Evolutionary conservation across 2,888 invertebrate species (phyloP).

Genomic region (Alentia gelatinosa): DNA sequence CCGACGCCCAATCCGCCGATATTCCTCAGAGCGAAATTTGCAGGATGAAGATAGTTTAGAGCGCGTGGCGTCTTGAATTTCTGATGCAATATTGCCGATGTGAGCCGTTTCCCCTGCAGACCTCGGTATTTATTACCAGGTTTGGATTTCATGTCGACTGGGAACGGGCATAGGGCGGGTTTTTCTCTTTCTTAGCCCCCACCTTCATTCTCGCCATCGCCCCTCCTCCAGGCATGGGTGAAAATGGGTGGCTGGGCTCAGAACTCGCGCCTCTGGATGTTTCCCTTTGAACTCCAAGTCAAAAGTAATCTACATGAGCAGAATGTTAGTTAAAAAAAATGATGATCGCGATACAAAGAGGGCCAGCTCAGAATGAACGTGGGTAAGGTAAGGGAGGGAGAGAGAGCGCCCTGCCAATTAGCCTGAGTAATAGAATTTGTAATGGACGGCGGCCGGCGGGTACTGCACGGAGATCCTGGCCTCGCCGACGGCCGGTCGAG

Average conservation of each 20-base stretch:
- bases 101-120: neutral
- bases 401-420: neutral
- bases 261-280: neutral
- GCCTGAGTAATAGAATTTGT: conserved; percentile 22
- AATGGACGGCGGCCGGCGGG: neutral
- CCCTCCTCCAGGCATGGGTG: neutral
- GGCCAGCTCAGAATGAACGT: neutral
- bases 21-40: neutral
- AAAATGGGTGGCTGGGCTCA: neutral
- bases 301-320: conserved; percentile 22
- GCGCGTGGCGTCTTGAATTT: neutral
- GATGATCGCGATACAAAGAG: neutral
- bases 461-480: neutral
- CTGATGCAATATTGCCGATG: conserved; percentile 3
- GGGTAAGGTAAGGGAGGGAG: neutral
- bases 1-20: neutral
- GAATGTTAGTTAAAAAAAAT: neutral
- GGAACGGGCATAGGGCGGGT: neutral
- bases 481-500: neutral
- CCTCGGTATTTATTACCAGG: neutral
- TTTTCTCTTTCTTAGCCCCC: neutral
- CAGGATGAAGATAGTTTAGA: neutral
- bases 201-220: neutral
- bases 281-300: conserved; percentile 16
- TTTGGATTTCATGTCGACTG: neutral